Base-by-base conservation (phyloP, 1,140 invertebrate species). In the Drosophila bocqueti region DNA sequence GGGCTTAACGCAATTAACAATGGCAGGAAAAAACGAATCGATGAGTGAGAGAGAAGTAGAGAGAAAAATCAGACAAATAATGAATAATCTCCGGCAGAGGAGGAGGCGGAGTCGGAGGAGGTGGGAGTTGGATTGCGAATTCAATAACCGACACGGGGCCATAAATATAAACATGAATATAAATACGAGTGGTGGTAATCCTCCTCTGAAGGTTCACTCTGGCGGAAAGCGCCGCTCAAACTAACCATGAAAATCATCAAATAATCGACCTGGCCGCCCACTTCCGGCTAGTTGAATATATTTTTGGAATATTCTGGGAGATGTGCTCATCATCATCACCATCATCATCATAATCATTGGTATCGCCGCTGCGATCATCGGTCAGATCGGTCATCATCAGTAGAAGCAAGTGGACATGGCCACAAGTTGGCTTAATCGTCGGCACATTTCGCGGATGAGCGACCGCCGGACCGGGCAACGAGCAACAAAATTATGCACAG, bases 1-100 rank as follows among this genome's bases (percentile, higher is more conserved):
- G 64, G 74, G 68, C 78, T 81, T 85, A 79, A 79, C 68, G 82
- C 82, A 85, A 85, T 85, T 85, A 81, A 85, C 79, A 85, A 79
- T 65, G 64, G 34, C 34, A 40, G 80, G 54, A 74, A 68, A 71
- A 74, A 76, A 57, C 58, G 77, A 81, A 75, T 69, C 59, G 75
- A 68, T 21, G 34, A 16, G n/a, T 13, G 34, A 15, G 18, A 40
- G 18, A 68, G 42, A 42, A 36, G 65, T 24, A 15, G 8, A 67
- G 65, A 57, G 52, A 78, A 64, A 77, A 49, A 71, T 47, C 52
- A 13, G 36, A 71, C 43, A 67, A 61, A 61, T 66, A 67, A 69
- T 69, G 64, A 55, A 71, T 71, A 68, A 65, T 47, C 65, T 64
- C 9, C 21, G 49, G 3, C 58, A 29, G 11, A 50, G 11, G 47